phyloP scores from a whole-genome alignment of 2,797 vertebrate genomes.

The Dryobates pubescens region DNA sequence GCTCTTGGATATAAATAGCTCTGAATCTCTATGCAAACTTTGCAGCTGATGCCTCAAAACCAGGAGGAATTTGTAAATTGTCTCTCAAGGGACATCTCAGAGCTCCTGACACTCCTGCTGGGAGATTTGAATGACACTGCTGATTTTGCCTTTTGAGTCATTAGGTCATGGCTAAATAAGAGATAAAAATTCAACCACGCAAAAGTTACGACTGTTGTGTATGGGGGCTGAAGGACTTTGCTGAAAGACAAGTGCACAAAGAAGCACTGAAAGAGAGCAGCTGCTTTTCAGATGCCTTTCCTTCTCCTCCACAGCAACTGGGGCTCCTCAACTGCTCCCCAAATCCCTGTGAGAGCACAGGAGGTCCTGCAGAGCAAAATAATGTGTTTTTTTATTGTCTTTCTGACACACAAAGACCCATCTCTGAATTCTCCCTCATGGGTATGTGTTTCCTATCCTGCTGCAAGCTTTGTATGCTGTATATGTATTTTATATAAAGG shows the following conservation, averaged over 20 bases:
- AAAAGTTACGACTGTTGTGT: conserved; percentile 15
- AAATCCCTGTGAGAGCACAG: background rate
- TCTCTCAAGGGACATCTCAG: background rate
- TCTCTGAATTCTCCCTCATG: background rate
- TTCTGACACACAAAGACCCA: background rate
- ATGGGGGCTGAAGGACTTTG: background rate
- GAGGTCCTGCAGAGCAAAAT: background rate
- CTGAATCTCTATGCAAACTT: background rate
- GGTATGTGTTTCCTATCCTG: background rate
- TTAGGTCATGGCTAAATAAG: background rate
- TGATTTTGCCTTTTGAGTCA: background rate
- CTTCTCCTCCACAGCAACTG: background rate
- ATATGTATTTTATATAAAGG: background rate
- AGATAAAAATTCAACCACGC: conserved; percentile 13
- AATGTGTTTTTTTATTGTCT: background rate
- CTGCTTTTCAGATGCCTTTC: background rate
- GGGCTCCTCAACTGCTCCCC: background rate
- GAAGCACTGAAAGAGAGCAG: conserved; percentile 13
- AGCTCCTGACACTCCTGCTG: background rate
- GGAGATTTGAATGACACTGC: background rate
- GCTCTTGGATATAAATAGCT: background rate
- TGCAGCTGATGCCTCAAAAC: background rate
- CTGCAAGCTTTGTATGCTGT: background rate
- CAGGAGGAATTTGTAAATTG: background rate
- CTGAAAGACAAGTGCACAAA: background rate